Conservation (phyloP, 2,888 invertebrate genomes). For the Malacosoma neustria region DNA sequence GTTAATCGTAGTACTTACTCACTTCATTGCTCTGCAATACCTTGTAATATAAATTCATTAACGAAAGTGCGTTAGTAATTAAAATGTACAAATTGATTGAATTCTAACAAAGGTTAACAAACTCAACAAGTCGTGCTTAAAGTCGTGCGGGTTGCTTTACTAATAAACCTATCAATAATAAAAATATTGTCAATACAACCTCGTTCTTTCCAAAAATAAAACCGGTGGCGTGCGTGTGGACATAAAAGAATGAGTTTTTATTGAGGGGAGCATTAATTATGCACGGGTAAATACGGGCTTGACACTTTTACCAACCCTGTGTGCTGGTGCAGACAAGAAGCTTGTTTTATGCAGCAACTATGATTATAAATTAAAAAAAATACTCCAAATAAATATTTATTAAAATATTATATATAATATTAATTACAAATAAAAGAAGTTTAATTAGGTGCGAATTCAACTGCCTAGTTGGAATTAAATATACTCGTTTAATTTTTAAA, state of each 20-base stretch:
- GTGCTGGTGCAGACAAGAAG: background rate
- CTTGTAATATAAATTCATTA: too few relatives aligned
- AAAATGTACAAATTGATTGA: background rate
- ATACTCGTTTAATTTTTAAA: too few relatives aligned
- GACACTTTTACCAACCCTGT: background rate
- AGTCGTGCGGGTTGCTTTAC: background rate
- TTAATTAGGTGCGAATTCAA: too few relatives aligned
- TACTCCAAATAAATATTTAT: too few relatives aligned
- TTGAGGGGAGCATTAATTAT: background rate
- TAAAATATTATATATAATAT: too few relatives aligned
- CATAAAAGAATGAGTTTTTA: background rate
- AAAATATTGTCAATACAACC: constrained; percentile 1
- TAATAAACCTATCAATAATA: too few relatives aligned
- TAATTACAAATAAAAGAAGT: too few relatives aligned
- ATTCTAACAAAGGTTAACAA: background rate
- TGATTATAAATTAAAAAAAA: background rate
- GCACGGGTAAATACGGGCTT: background rate
- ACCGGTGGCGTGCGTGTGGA: background rate
- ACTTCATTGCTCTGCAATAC: too few relatives aligned
- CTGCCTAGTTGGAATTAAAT: too few relatives aligned
- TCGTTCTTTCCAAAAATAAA: constrained; percentile 1
- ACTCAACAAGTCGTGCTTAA: background rate
- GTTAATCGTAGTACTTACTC: too few relatives aligned
- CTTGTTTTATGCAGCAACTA: background rate
- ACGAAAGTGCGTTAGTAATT: too few relatives aligned